Conservation (phyloP, 2,888 invertebrate species). For the Idaea aversata region DNA sequence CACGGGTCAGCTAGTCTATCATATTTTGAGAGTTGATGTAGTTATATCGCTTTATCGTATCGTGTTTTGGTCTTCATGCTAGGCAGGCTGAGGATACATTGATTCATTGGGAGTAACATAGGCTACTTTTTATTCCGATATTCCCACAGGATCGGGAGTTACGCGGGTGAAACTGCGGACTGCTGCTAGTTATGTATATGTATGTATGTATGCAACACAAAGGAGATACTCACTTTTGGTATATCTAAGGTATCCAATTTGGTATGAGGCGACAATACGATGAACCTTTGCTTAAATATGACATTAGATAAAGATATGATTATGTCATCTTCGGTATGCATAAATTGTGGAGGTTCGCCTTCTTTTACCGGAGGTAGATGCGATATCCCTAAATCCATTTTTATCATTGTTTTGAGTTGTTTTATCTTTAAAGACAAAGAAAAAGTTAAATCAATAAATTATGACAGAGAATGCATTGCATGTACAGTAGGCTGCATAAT, state of each 20-base stretch:
- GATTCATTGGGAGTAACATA: no score
- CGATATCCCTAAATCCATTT: background rate
- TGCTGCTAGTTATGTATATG: no score
- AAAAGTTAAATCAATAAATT: background rate
- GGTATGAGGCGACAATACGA: conserved; percentile 36
- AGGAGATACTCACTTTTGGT: conserved; percentile 38
- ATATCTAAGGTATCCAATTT: conserved; percentile 50
- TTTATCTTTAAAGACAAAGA: background rate
- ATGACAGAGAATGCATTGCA: no score
- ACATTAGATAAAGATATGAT: conserved; percentile 47
- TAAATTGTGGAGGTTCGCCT: background rate
- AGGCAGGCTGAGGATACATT: no score
- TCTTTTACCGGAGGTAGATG: background rate
- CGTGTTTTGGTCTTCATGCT: no score
- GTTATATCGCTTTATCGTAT: no score
- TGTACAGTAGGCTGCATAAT: no score
- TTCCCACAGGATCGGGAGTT: no score
- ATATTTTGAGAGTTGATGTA: no score
- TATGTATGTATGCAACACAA: background rate
- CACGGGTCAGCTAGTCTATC: no score
- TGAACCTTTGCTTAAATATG: conserved; percentile 40
- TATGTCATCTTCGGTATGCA: conserved; percentile 32
- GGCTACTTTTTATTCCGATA: no score
- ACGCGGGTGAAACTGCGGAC: no score
- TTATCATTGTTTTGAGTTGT: background rate